A percentile compares a stretch with the other conserved stretches of the same genome.
phyloP scores from a whole-genome alignment of 1,140 invertebrate genomes.

The Brachionus manjavacas region DNA sequence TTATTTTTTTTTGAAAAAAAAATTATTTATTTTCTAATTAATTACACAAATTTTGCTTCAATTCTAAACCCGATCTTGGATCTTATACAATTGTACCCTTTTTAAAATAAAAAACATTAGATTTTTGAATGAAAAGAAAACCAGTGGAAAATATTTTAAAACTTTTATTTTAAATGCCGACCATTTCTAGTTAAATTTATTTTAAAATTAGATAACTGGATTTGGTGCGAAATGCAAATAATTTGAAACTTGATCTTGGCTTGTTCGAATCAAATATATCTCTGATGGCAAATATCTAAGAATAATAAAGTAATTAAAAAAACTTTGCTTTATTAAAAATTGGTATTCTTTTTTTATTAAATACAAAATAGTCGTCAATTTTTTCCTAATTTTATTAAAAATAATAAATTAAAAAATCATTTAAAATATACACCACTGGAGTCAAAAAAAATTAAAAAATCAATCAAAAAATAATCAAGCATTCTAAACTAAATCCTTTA shows the following conservation, averaged over 20 bases:
- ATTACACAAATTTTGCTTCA: not conserved
- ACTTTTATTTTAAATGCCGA: not conserved
- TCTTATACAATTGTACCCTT: not conserved
- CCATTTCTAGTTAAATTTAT: not conserved
- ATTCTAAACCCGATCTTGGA: not conserved
- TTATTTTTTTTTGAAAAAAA: not conserved
- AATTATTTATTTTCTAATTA: not conserved
- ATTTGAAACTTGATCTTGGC: not conserved
- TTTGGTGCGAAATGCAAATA: not conserved
- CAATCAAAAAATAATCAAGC: not conserved
- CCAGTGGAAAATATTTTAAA: not conserved
- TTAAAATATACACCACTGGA: constrained; percentile 18
- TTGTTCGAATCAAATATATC: not conserved
- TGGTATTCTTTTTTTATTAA: not conserved
- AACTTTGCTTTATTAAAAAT: too few relatives aligned
- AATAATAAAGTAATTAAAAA: too few relatives aligned
- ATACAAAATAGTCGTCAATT: not conserved
- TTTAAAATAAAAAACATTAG: not conserved
- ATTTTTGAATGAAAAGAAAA: not conserved
- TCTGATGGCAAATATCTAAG: too few relatives aligned
- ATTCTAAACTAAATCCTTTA: not conserved
- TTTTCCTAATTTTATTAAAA: not conserved
- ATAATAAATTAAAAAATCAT: not conserved
- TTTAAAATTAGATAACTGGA: not conserved
- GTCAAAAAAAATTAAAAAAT: not conserved